These are phyloP conservation scores for Macrotrachela quadricornifera DNA, from an alignment of 1,140 invertebrate species.

Conservation along the genomic window DNA sequence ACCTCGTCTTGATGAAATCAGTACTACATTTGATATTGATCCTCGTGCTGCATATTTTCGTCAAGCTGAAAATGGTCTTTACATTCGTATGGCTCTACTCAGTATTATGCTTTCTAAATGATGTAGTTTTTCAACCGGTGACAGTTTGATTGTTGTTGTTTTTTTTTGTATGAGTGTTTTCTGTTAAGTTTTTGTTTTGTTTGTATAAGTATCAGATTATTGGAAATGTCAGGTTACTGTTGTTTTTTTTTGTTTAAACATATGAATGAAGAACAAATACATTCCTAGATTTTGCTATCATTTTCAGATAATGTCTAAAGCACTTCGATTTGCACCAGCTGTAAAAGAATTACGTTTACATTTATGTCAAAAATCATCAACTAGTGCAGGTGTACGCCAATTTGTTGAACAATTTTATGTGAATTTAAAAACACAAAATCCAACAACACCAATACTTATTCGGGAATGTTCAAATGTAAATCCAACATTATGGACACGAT, in stretches of 20 bases:
- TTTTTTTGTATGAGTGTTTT: too few relatives aligned
- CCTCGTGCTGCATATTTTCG: slow-evolving; percentile 90
- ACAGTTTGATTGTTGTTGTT: too few relatives aligned
- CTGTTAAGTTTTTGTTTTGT: too few relatives aligned
- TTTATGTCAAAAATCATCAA: slow-evolving; percentile 2
- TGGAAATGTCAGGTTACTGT: too few relatives aligned
- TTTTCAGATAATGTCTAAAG: background rate
- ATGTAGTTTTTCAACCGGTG: too few relatives aligned
- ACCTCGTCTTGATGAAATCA: slow-evolving; percentile 76
- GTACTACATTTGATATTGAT: slow-evolving; percentile 71
- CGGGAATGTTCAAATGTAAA: slow-evolving; percentile 1
- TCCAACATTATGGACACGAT: slow-evolving; percentile 5
- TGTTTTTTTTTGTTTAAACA: too few relatives aligned
- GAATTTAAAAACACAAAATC: slow-evolving; percentile 1
- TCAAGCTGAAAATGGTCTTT: slow-evolving; percentile 91
- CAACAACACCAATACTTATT: slow-evolving; percentile 1
- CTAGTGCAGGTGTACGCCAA: background rate
- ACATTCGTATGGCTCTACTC: slow-evolving; percentile 85
- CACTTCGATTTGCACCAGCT: slow-evolving; percentile 2
- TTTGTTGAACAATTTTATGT: slow-evolving; percentile 6
- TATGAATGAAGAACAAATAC: too few relatives aligned
- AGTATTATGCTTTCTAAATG: slow-evolving; percentile 49
- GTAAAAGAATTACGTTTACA: slow-evolving; percentile 2
- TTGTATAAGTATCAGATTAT: too few relatives aligned
- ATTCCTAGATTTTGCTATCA: too few relatives aligned